These are phyloP conservation scores for Acrocera orbiculus DNA, from an alignment of 2,888 invertebrate species.

Conservation along the genomic window DNA sequence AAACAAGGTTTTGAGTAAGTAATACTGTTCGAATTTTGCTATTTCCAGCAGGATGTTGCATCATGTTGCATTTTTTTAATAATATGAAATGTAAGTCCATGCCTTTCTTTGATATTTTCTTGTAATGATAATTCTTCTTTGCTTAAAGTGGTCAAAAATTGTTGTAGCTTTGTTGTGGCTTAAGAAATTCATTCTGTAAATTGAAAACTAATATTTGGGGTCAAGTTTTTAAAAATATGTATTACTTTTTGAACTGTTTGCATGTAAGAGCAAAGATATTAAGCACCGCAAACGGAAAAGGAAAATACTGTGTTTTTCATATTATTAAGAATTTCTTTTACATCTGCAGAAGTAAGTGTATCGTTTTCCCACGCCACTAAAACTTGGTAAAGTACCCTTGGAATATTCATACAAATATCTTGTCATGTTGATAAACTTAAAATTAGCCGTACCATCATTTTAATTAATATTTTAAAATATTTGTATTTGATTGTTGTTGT, in stretches of 20 bases:
- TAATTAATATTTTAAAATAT: too few species aligned
- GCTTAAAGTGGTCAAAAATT: slow-evolving; percentile 49
- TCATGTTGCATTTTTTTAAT: slow-evolving; percentile 81
- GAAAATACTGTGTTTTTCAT: slow-evolving; percentile 75
- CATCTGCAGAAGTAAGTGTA: slow-evolving; percentile 62
- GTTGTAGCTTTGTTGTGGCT: slow-evolving; percentile 90
- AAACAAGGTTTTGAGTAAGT: slow-evolving; percentile 51
- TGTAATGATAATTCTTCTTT: slow-evolving; percentile 44
- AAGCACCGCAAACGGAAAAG: slow-evolving; percentile 75
- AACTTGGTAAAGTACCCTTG: slow-evolving; percentile 74
- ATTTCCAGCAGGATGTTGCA: slow-evolving; percentile 56
- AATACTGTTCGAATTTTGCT: slow-evolving; percentile 46
- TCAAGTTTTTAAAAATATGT: neutral
- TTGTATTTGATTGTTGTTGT: too few species aligned
- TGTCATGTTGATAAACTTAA: slow-evolving; percentile 57
- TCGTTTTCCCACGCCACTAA: slow-evolving; percentile 86
- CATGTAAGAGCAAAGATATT: slow-evolving; percentile 86
- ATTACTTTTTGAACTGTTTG: slow-evolving; percentile 56
- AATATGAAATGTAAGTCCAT: slow-evolving; percentile 64
- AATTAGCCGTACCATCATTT: too few species aligned
- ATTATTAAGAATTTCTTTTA: slow-evolving; percentile 76
- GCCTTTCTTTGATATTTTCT: slow-evolving; percentile 61
- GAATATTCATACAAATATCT: slow-evolving; percentile 72
- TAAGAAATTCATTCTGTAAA: slow-evolving; percentile 49
- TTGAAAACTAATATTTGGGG: neutral